These are phyloP conservation scores for Psettodes erumei DNA, from an alignment of 2,113 vertebrate genomes.

Conservation along the genomic window DNA sequence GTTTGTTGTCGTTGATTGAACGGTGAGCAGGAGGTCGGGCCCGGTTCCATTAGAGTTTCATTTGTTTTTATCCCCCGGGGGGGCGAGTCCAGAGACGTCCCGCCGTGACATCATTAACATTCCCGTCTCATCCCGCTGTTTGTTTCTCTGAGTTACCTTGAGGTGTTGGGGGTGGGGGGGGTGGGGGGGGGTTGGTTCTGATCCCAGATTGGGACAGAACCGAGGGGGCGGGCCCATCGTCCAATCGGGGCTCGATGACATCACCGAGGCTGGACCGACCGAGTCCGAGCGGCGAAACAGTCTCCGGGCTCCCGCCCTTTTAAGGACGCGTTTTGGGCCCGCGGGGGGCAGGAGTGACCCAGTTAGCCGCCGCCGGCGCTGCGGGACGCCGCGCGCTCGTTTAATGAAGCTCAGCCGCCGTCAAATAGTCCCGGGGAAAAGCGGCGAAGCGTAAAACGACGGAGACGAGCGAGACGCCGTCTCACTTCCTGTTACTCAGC, in stretches of 20 bases:
- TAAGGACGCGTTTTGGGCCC: too few relatives aligned
- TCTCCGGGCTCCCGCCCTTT: constrained; percentile 19
- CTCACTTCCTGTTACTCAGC: not conserved
- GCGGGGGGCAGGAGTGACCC: constrained; percentile 22
- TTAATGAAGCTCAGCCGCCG: constrained; percentile 15
- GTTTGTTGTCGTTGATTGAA: too few relatives aligned
- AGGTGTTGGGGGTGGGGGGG: constrained; percentile 25
- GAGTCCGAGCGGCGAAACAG: too few relatives aligned
- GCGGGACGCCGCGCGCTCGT: not conserved
- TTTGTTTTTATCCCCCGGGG: constrained; percentile 5
- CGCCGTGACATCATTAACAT: constrained; percentile 31
- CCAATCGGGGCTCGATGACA: too few relatives aligned
- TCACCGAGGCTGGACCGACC: too few relatives aligned
- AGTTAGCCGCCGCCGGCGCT: constrained; percentile 5
- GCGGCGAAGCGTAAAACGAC: constrained; percentile 21
- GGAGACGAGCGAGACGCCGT: not conserved
- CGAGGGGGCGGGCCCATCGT: too few relatives aligned
- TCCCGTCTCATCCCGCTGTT: constrained; percentile 32
- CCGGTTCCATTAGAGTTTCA: not conserved
- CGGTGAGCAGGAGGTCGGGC: not conserved
- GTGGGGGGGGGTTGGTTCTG: constrained; percentile 5
- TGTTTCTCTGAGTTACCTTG: constrained; percentile 50
- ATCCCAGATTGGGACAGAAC: constrained; percentile 41
- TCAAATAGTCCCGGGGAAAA: constrained; percentile 23
- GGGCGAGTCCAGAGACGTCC: not conserved